Evolutionary conservation across 2,113 vertebrate genomes (phyloP).

Genomic region (Manacus vitellinus): DNA sequence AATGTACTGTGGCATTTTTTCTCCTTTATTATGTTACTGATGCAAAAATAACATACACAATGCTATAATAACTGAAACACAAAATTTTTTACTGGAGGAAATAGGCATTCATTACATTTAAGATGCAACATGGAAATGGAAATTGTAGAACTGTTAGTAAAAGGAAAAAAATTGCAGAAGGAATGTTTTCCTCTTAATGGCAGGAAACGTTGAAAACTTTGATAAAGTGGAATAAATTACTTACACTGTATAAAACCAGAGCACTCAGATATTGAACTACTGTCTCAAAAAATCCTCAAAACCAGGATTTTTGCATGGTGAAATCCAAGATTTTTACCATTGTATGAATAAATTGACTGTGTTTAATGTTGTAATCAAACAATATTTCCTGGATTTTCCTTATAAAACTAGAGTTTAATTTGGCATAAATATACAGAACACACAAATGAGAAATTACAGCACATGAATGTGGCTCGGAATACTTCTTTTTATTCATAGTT

Average conservation of each 20-base stretch:
- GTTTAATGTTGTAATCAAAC: neutral
- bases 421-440: neutral
- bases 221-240: neutral
- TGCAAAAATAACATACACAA: neutral
- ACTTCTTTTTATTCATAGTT: neutral
- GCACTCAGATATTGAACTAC: accelerated
- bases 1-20: neutral
- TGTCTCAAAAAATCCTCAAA: neutral
- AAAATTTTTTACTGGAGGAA: neutral
- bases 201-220: neutral
- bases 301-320: neutral
- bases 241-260: accelerated
- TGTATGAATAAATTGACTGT: neutral
- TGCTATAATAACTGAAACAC: neutral
- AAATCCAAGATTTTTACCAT: neutral
- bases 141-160: neutral
- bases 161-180: neutral
- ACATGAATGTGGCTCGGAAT: neutral
- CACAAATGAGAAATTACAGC: neutral
- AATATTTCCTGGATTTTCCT: neutral
- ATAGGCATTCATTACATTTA: neutral
- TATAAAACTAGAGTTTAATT: neutral
- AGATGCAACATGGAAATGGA: neutral
- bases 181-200: neutral
- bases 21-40: neutral